Conservation (phyloP, 2,888 invertebrate genomes). For the Harpagoxenus sublaevis region DNA sequence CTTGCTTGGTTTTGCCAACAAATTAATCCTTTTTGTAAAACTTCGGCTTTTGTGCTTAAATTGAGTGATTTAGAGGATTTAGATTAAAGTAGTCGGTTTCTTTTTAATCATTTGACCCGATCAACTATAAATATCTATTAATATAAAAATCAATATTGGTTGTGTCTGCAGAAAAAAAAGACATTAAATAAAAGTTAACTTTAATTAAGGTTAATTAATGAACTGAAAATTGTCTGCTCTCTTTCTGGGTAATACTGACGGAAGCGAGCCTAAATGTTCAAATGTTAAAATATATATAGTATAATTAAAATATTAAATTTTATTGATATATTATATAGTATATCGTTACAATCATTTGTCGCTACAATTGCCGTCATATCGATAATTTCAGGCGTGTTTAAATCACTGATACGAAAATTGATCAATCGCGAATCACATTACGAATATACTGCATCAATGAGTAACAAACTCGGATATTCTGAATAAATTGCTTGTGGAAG, state of each 20-base stretch:
- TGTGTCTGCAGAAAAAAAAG: neutral
- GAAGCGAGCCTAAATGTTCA: neutral
- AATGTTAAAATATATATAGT: neutral
- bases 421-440: constrained; percentile 33
- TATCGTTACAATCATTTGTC: neutral
- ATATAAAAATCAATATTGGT: neutral
- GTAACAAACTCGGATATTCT: neutral
- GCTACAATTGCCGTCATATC: neutral
- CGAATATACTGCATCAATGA: neutral
- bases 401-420: constrained; percentile 10
- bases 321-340: neutral
- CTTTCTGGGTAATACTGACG: neutral
- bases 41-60: neutral
- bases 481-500: constrained; percentile 22
- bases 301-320: constrained; percentile 6
- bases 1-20: constrained; percentile 5
- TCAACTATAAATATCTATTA: neutral
- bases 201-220: neutral
- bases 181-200: neutral
- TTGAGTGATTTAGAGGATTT: neutral
- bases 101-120: neutral
- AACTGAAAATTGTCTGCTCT: neutral
- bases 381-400: neutral
- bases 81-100: neutral
- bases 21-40: constrained; percentile 11